Evolutionary conservation across 2,888 invertebrate species (phyloP).

Genomic region (Drosophila kambysellisi): DNA sequence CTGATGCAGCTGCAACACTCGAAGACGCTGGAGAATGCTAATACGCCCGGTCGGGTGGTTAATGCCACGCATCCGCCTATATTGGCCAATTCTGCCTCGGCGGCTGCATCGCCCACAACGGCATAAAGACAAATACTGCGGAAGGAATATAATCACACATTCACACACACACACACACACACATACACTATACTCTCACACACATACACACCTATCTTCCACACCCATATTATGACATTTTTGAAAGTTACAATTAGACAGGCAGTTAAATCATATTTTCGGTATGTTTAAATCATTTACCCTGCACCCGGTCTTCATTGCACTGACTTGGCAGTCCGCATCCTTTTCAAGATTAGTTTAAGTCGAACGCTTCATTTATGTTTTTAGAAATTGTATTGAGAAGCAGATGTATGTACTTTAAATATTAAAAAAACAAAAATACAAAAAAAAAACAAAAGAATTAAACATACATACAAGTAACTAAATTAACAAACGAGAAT

Average conservation of each 20-base stretch:
- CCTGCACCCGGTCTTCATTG: conserved; percentile 35
- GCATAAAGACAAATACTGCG: conserved; percentile 62
- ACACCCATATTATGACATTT: conserved; percentile 61
- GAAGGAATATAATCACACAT: conserved; percentile 23
- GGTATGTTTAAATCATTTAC: conserved; percentile 59
- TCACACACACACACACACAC: conserved; percentile 25
- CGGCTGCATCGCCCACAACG: conserved; percentile 72
- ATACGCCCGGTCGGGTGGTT: conserved; percentile 67
- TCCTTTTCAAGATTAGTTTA: conserved; percentile 60
- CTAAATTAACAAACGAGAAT: conserved; percentile 46
- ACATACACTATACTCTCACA: background rate
- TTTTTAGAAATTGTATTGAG: conserved; percentile 68
- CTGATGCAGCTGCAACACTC: conserved; percentile 89
- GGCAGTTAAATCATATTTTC: conserved; percentile 69
- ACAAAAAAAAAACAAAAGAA: conserved; percentile 14
- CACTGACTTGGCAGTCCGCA: conserved; percentile 34
- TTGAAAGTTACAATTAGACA: conserved; percentile 73
- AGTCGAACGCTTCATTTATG: conserved; percentile 69
- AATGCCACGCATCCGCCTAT: conserved; percentile 75
- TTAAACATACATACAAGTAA: conserved; percentile 21
- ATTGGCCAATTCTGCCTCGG: conserved; percentile 71
- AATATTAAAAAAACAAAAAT: conserved; percentile 33
- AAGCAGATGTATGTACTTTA: conserved; percentile 58
- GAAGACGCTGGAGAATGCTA: conserved; percentile 81
- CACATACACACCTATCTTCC: conserved; percentile 17